Evolutionary conservation across 2,797 vertebrate species (phyloP), one percentile per base, ranked within the genome.

Genomic region (Cynodonichthys magdalenae): DNA sequence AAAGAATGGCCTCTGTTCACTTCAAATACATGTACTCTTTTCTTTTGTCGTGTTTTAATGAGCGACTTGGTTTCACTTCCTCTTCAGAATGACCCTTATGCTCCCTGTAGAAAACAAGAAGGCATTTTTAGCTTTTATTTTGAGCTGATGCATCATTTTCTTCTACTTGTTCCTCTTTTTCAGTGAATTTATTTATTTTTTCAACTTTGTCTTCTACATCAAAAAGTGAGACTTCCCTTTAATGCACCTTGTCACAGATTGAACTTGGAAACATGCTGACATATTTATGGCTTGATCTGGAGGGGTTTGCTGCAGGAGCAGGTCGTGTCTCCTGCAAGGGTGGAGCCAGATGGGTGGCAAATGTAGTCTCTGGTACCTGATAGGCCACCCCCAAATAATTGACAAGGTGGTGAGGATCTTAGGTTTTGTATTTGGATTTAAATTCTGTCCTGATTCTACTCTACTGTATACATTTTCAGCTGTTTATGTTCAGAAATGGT

Each of bases 1-100:
- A 19, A 19, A 59, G 66, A 66, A 70, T 3, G 60, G 73, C 71
- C 53, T 60, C 46, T 49, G 52, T 86, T 69, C 69, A 75, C 57
- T 77, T 66, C 39, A 77, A 83, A 84, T 78, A 83, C 85, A 84
- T 82, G 73, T 87, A 81, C 74, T 80, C 81, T 88, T 88, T 89
- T 80, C 80, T 83, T 85, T 82, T 78, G 75, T 83, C 81, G 83
- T 76, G 72, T 86, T 88, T 76, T 73, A 84, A 83, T 69, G 69
- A 67, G 36, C 6, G 46, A 73, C 59, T 71, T 71, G 73, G 68
- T 77, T 62, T 79, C 69, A 20, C 48, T 66, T 84, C 69, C 0
- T 27, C 72, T 75, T 59, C 69, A 81, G 77, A 83, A 79, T 77
- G 82, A 75, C 78, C 83, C 86, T 85, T 52, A 78, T 78, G 79